phyloP scores from a whole-genome alignment of 2,888 invertebrate genomes.

The Ennomos erosarius region DNA sequence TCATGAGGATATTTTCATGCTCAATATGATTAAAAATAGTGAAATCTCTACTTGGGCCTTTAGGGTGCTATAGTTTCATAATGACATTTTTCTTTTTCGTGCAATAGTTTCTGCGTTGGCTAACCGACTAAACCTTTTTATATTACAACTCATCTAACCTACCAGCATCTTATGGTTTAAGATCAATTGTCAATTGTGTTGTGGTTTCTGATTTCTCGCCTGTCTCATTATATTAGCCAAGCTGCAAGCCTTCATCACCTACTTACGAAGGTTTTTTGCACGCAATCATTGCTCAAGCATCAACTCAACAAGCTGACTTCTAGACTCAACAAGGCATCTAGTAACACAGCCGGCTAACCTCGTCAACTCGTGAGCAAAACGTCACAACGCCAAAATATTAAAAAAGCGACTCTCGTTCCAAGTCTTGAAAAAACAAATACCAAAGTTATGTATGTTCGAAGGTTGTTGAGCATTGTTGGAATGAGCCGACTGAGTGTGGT shows the following conservation, averaged over 20 bases:
- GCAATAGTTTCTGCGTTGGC: too few relatives aligned
- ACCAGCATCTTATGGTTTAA: not conserved
- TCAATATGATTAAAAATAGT: too few relatives aligned
- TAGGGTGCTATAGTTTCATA: too few relatives aligned
- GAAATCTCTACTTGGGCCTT: too few relatives aligned
- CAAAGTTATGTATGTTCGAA: slow-evolving; percentile 25
- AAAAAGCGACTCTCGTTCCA: slow-evolving; percentile 20
- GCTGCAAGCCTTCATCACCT: slow-evolving; percentile 16
- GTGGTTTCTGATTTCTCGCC: slow-evolving; percentile 5
- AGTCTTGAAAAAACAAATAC: slow-evolving; percentile 20
- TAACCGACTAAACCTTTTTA: too few relatives aligned
- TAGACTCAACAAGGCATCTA: slow-evolving; percentile 80
- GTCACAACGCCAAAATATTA: slow-evolving; percentile 36
- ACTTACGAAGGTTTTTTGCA: slow-evolving; percentile 50
- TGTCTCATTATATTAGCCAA: slow-evolving; percentile 6
- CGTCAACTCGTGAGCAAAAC: slow-evolving; percentile 39
- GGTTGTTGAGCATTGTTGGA: slow-evolving; percentile 43
- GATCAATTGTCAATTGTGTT: not conserved
- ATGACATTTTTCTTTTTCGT: too few relatives aligned
- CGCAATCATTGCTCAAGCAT: slow-evolving; percentile 57
- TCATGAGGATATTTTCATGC: too few relatives aligned
- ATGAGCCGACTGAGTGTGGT: slow-evolving; percentile 34
- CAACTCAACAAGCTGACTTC: slow-evolving; percentile 62
- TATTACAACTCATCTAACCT: too few relatives aligned
- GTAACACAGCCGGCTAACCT: slow-evolving; percentile 55